These are phyloP conservation scores for Euwallacea similis DNA, from an alignment of 1,140 invertebrate genomes.

Conservation along the genomic window DNA sequence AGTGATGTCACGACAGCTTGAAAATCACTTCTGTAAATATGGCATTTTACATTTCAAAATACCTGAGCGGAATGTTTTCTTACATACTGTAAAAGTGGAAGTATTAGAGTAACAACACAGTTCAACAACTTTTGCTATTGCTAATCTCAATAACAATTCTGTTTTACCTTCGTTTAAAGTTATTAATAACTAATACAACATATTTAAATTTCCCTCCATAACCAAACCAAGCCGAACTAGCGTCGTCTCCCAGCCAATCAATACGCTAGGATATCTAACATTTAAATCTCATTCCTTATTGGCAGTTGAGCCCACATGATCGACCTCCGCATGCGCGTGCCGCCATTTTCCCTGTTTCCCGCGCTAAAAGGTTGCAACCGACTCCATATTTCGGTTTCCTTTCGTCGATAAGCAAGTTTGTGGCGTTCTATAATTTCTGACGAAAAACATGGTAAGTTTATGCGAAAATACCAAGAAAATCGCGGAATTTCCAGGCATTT, in stretches of 20 bases:
- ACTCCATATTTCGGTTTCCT: slow-evolving; percentile 25
- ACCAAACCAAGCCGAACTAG: slow-evolving; percentile 38
- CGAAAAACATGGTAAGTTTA: slow-evolving; percentile 42
- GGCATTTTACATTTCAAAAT: neutral
- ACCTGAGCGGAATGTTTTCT: too few relatives aligned
- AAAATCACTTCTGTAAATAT: neutral
- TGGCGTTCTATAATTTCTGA: slow-evolving; percentile 25
- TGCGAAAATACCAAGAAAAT: neutral
- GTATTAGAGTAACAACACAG: too few relatives aligned
- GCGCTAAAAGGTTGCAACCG: slow-evolving; percentile 39
- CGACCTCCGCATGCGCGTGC: slow-evolving; percentile 15
- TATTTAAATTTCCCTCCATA: slow-evolving; percentile 39
- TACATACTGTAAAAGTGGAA: too few relatives aligned
- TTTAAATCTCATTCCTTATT: slow-evolving; percentile 20
- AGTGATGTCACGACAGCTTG: slow-evolving; percentile 19
- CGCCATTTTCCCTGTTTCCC: slow-evolving; percentile 42
- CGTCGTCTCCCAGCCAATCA: slow-evolving; percentile 40
- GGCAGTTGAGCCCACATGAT: slow-evolving; percentile 39
- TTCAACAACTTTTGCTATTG: too few relatives aligned
- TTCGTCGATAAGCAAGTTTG: slow-evolving; percentile 32
- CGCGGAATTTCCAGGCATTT: too few relatives aligned
- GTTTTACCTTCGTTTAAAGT: neutral
- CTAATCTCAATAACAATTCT: neutral
- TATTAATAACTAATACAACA: neutral
- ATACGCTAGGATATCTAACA: slow-evolving; percentile 34